These are phyloP conservation scores for human DNA, from an alignment of 2,113 vertebrate species.

Conservation along the genomic window DNA sequence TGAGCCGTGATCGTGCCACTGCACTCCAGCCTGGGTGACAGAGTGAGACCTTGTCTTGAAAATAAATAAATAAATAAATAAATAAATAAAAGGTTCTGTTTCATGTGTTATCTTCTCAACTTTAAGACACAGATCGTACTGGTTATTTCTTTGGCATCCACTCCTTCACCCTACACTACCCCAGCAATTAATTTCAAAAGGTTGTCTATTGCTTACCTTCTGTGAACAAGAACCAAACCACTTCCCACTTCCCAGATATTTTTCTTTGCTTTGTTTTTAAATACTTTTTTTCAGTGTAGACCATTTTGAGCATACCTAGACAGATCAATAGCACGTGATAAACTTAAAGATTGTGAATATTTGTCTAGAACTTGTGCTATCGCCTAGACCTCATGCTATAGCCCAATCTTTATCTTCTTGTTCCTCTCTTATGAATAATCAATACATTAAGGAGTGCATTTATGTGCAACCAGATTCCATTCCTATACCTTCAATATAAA, in stretches of 20 bases:
- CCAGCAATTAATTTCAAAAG: constrained; percentile 3
- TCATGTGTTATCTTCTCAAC: background rate
- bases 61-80: too few species aligned
- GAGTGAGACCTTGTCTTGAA: too few species aligned
- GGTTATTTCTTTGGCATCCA: background rate
- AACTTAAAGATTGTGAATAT: background rate
- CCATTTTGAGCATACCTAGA: background rate
- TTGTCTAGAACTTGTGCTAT: background rate
- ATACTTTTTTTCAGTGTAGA: background rate
- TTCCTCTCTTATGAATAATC: background rate
- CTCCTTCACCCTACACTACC: background rate
- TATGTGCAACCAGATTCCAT: background rate
- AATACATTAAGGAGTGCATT: background rate
- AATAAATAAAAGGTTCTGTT: background rate
- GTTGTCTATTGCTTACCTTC: background rate
- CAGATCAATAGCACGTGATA: background rate
- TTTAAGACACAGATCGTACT: background rate
- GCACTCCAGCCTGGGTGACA: too few species aligned
- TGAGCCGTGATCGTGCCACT: too few species aligned
- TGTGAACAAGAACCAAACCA: background rate
- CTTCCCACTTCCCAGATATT: background rate
- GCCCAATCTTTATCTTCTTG: background rate
- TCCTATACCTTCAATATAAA: background rate
- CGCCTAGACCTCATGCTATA: background rate
- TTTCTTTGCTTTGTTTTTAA: background rate